phyloP scores from a whole-genome alignment of 1,140 invertebrate genomes.

The Apis florea region DNA sequence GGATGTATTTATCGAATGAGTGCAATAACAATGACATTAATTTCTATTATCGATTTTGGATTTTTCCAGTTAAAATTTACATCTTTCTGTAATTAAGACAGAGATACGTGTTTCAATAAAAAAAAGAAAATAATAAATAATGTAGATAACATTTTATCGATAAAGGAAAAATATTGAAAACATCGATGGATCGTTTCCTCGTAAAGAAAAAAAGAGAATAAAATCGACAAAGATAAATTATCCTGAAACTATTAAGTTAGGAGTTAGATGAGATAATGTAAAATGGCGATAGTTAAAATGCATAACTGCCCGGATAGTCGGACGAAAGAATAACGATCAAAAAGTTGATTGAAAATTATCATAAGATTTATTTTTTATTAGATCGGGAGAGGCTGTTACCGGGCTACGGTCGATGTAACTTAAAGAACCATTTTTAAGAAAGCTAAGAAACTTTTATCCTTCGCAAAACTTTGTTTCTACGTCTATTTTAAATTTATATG shows the following conservation, averaged over 20 bases:
- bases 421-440: slow-evolving; percentile 9
- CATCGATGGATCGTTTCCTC: slow-evolving; percentile 25
- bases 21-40: not conserved
- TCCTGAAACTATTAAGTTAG: slow-evolving; percentile 39
- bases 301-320: slow-evolving; percentile 40
- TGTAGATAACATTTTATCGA: no score
- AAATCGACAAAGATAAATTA: not conserved
- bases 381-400: slow-evolving; percentile 10
- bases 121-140: not conserved
- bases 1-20: slow-evolving; percentile 2
- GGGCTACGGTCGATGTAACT: not conserved
- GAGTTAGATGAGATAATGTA: slow-evolving; percentile 17
- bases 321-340: slow-evolving; percentile 28
- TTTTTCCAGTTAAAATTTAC: not conserved
- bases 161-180: not conserved
- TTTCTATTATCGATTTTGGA: not conserved
- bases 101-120: no score
- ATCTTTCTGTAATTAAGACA: not conserved
- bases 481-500: not conserved
- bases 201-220: not conserved
- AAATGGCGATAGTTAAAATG: slow-evolving; percentile 40
- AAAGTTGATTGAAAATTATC: slow-evolving; percentile 29
- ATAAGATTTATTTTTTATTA: slow-evolving; percentile 42
- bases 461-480: not conserved
- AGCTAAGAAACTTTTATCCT: not conserved